These are phyloP conservation scores for Carpatolechia fugitivella DNA, from an alignment of 2,888 invertebrate genomes.

Conservation along the genomic window DNA sequence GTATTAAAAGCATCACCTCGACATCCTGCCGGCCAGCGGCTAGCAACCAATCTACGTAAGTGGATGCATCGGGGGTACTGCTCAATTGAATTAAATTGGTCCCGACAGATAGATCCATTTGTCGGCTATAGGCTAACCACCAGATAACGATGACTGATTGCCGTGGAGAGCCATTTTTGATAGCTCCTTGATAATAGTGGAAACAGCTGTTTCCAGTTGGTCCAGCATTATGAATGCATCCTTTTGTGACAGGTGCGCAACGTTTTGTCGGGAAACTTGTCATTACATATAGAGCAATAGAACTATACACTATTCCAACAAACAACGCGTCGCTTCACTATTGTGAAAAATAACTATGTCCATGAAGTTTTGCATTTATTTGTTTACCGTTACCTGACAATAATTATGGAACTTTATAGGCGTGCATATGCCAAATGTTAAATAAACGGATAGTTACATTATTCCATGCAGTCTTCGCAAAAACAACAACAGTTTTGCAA, in stretches of 20 bases:
- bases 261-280: no score
- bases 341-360: no score
- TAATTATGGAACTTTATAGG: no score
- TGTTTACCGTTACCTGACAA: no score
- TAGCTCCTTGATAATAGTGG: not conserved
- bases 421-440: no score
- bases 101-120: constrained; percentile 28
- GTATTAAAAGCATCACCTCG: not conserved
- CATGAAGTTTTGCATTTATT: no score
- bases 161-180: constrained; percentile 3
- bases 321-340: no score
- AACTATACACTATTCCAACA: no score
- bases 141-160: constrained; percentile 17
- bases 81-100: constrained; percentile 14
- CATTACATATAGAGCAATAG: no score
- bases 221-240: not conserved
- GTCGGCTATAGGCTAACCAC: constrained; percentile 19
- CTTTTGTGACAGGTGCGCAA: not conserved
- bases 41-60: constrained; percentile 4
- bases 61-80: constrained; percentile 2
- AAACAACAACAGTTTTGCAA: not conserved
- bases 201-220: constrained; percentile 2
- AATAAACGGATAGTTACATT: no score
- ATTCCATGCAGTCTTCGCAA: no score
- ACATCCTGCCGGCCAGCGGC: not conserved